Conservation (phyloP, 37 sponge, comb jelly and placozoan genomes). For the Agelas oroides region DNA sequence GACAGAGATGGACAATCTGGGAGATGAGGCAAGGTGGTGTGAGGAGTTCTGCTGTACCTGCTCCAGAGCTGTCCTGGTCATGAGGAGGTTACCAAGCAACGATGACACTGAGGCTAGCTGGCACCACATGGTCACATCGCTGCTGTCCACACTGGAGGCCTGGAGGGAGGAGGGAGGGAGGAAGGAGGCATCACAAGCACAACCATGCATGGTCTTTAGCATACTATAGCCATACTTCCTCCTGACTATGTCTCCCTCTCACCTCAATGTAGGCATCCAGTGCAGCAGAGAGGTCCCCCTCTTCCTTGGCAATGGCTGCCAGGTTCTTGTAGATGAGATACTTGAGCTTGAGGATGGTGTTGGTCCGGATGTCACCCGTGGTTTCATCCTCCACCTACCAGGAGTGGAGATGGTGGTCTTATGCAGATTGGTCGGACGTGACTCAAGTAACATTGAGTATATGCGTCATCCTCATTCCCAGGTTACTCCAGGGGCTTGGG, state of each 20-base stretch:
- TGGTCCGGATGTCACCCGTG: background rate
- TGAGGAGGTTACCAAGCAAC: slow-evolving; percentile 69
- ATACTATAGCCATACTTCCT: too few species aligned
- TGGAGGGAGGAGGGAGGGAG: background rate
- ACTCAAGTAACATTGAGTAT: background rate
- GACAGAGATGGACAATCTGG: too few species aligned
- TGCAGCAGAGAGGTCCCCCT: slow-evolving; percentile 65
- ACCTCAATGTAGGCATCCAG: slow-evolving; percentile 72
- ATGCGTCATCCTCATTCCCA: too few species aligned
- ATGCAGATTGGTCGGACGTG: background rate
- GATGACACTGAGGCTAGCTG: slow-evolving; percentile 51
- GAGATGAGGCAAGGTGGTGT: too few species aligned
- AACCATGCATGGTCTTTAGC: too few species aligned
- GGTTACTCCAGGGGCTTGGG: too few species aligned
- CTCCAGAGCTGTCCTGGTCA: slow-evolving; percentile 67
- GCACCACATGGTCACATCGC: slow-evolving; percentile 71
- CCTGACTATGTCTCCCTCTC: too few species aligned
- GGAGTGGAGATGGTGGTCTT: background rate
- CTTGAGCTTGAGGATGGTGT: slow-evolving; percentile 53
- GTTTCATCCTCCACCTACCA: background rate
- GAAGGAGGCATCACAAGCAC: background rate
- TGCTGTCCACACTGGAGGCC: slow-evolving; percentile 59
- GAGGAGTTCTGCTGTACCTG: background rate
- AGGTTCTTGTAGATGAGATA: slow-evolving; percentile 69
- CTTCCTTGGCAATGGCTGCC: slow-evolving; percentile 59